Percentiles rank a stretch among this genome's conserved stretches.
Conservation (phyloP, 2,888 invertebrate species). For the Fragum sueziense region DNA sequence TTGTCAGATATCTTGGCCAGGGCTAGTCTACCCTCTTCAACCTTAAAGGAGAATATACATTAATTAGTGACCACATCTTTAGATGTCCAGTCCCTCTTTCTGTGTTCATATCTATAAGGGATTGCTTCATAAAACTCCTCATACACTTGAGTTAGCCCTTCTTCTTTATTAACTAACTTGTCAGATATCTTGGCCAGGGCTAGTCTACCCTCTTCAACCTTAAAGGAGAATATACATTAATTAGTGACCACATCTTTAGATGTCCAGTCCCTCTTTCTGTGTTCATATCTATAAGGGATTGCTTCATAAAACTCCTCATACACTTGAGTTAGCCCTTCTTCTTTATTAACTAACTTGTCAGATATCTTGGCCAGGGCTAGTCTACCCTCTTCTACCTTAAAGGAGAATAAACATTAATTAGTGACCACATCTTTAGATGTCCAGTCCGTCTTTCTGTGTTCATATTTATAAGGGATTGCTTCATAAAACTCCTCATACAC, state of each 20-base stretch:
- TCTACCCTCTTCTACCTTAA: constrained; percentile 74
- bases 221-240: constrained; percentile 1
- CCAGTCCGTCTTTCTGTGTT: constrained; percentile 24
- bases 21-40: constrained; percentile 71
- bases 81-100: constrained; percentile 31
- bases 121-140: constrained; percentile 57
- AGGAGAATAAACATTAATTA: no score
- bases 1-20: constrained; percentile 53
- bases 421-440: constrained; percentile 53
- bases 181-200: constrained; percentile 54
- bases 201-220: constrained; percentile 74
- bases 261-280: constrained; percentile 32
- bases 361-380: constrained; percentile 56
- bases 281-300: constrained; percentile 49
- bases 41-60: constrained; percentile 63
- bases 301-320: constrained; percentile 57
- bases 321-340: constrained; percentile 19
- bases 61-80: constrained; percentile 62
- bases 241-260: no score
- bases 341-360: constrained; percentile 37
- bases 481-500: constrained; percentile 55
- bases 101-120: constrained; percentile 45
- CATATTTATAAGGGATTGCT: constrained; percentile 52
- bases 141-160: constrained; percentile 21
- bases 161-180: constrained; percentile 38